Base-by-base conservation (phyloP, 2,797 vertebrate species). In the Onychomys torridus region DNA sequence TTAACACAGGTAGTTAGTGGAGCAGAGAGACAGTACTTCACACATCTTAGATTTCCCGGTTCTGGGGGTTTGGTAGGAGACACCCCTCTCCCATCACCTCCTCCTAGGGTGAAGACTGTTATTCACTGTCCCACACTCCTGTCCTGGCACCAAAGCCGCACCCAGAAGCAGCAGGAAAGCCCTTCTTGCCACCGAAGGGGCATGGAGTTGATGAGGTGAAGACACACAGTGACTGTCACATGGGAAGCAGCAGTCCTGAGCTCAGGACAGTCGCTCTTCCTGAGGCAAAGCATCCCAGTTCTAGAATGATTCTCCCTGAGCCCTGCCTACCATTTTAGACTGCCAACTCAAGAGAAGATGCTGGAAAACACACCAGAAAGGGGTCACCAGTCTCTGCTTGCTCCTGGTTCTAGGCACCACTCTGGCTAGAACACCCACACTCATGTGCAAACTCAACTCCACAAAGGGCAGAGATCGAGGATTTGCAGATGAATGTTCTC, bases 311-410 rank as follows among this genome's bases (percentile, higher is more conserved):
- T 55, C 46, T 76, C 71, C 69, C 75, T n/a, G 65, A 93, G 76
- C 57, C 67, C 57, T 40, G 75, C 29, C 76, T 75, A 81, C 21
- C 73, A 78, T 21, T 89, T 96, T 40, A 82, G 65, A 55, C 79
- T 49, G 93, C 57, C 5, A 57, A 67, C 89, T 88, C 87, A 16
- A 16, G 43, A 96, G 83, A 94, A 93, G 57, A 94, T 40, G 52
- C 63, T 40, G 40, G 32, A 90, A 88, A 94, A 81, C 57, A 97
- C 71, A 93, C 57, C 4, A 65, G 43, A n/a, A 34, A 86, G 61
- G 52, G 61, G 32, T 43, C 32, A 84, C 61, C 19, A 65, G 17
- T 23, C 75, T 94, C 77, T 75, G 63, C 79, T 79, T 76, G 67
- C 37, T 83, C 67, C n/a, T 3, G 25, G 34, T 40, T 95, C 78